Conservation (phyloP, 2,113 vertebrate species). For the Vulpes ferrilata region DNA sequence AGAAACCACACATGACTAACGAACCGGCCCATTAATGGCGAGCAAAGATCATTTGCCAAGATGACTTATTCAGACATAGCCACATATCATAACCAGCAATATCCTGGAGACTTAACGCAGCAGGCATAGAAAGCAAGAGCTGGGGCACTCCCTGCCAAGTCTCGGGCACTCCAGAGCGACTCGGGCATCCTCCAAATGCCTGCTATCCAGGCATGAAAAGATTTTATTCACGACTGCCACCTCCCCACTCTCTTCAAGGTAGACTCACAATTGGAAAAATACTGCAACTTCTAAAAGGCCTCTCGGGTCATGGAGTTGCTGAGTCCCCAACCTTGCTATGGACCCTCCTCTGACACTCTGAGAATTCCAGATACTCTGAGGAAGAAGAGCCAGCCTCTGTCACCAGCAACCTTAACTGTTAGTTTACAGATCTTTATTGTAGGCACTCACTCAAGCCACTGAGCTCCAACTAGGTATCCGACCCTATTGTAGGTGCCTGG, state of each 20-base stretch:
- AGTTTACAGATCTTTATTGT: background rate
- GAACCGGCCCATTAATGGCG: constrained; percentile 57
- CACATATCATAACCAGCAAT: constrained; percentile 27
- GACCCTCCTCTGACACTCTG: background rate
- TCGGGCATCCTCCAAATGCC: background rate
- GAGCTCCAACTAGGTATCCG: background rate
- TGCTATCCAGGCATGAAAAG: background rate
- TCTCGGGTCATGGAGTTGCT: background rate
- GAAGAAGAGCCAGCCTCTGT: background rate
- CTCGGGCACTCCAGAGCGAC: background rate
- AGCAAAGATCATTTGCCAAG: constrained; percentile 74
- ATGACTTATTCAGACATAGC: constrained; percentile 61
- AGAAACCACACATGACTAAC: constrained; percentile 74
- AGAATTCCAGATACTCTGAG: background rate
- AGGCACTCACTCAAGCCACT: background rate
- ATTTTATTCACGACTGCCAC: background rate
- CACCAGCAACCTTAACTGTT: background rate
- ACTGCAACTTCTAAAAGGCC: constrained; percentile 24
- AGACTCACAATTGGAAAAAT: constrained; percentile 8
- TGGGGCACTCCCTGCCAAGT: background rate
- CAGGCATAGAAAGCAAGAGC: background rate
- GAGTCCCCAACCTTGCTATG: background rate
- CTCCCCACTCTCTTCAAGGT: background rate
- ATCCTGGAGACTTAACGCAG: background rate
- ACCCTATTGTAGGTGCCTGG: background rate